Evolutionary conservation across 2,113 vertebrate genomes (phyloP).

Genomic region (Peromyscus maniculatus): DNA sequence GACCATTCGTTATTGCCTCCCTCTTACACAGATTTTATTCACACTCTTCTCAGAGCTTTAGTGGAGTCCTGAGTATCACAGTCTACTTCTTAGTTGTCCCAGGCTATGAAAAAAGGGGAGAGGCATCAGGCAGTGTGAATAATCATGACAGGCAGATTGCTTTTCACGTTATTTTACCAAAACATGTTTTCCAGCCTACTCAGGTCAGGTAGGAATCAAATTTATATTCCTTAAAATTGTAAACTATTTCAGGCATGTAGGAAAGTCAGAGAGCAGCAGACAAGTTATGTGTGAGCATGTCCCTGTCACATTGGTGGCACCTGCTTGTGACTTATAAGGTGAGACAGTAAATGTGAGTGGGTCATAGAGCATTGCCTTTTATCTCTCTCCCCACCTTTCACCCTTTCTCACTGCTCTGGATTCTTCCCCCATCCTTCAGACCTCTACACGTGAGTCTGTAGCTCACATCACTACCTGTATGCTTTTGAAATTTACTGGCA

Average conservation of each 20-base stretch:
- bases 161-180: neutral
- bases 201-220: neutral
- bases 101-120: neutral
- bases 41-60: neutral
- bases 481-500: neutral
- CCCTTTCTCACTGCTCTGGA: neutral
- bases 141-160: neutral
- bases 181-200: neutral
- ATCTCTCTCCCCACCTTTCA: no score
- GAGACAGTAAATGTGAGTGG: neutral
- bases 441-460: neutral
- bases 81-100: neutral
- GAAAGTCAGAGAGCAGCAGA: neutral
- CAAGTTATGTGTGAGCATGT: neutral
- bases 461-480: no score
- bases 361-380: fast-evolving
- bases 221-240: neutral
- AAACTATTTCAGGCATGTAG: neutral
- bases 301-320: neutral
- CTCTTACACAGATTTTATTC: neutral
- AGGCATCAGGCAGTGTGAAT: fast-evolving
- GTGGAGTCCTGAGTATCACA: neutral
- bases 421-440: neutral
- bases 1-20: neutral
- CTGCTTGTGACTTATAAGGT: neutral